A percentile compares a stretch with the other conserved stretches of the same genome.
These are phyloP conservation scores for Cryptocephalus primarius DNA, from an alignment of 2,888 invertebrate genomes.

Conservation along the genomic window DNA sequence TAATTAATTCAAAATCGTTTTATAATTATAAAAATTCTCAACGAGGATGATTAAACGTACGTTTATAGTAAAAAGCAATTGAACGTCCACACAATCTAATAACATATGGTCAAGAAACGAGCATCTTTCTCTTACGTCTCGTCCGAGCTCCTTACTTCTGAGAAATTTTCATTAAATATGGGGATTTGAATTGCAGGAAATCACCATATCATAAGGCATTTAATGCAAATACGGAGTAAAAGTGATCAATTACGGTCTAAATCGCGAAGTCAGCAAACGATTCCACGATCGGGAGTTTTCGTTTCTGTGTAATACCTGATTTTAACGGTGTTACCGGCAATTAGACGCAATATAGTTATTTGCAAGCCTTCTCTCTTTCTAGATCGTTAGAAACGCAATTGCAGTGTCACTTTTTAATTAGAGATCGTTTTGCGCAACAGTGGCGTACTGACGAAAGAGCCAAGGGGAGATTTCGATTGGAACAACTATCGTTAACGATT, in stretches of 20 bases:
- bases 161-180: constrained; percentile 9
- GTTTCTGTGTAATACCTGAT: constrained; percentile 11
- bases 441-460: too few species aligned
- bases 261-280: constrained; percentile 14
- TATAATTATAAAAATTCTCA: too few species aligned
- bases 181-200: constrained; percentile 7
- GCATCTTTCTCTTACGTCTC: not conserved
- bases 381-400: constrained; percentile 4
- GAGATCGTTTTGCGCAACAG: too few species aligned
- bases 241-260: constrained; percentile 17
- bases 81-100: too few species aligned
- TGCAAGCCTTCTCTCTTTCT: constrained; percentile 11
- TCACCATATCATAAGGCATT: constrained; percentile 10
- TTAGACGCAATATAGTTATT: constrained; percentile 15
- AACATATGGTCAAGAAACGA: too few species aligned
- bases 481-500: too few species aligned
- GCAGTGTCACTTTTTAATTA: too few species aligned
- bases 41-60: too few species aligned
- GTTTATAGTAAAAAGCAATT: too few species aligned
- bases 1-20: too few species aligned
- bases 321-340: constrained; percentile 14
- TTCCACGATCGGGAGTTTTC: constrained; percentile 13
- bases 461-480: too few species aligned
- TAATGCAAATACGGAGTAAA: constrained; percentile 17
- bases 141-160: not conserved